Conservation (phyloP, 1,140 invertebrate species). For the Temnothorax longispinosus region DNA sequence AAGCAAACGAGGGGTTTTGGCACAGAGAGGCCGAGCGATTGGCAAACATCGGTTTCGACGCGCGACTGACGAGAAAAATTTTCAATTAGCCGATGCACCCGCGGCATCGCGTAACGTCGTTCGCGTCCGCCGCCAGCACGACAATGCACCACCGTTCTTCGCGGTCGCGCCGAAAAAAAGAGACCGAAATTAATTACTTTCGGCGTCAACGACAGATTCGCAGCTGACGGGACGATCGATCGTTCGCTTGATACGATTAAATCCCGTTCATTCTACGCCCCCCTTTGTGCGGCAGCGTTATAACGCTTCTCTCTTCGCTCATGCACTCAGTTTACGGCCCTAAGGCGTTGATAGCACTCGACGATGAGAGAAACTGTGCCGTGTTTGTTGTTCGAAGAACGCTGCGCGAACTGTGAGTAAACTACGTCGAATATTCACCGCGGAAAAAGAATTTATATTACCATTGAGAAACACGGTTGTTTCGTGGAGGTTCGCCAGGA, state of each 20-base stretch:
- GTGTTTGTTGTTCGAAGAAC: conserved; percentile 27
- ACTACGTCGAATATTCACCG: conserved; percentile 30
- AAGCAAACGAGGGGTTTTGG: conserved; percentile 77
- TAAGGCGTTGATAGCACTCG: conserved; percentile 44
- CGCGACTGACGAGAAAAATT: conserved; percentile 77
- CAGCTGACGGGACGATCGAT: conserved; percentile 64
- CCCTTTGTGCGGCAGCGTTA: background rate
- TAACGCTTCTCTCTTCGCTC: background rate
- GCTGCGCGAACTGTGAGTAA: background rate
- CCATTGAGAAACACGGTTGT: conserved; percentile 17
- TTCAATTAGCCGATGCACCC: conserved; percentile 78
- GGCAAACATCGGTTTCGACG: conserved; percentile 77
- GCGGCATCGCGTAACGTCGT: conserved; percentile 39
- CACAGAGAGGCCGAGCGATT: conserved; percentile 68
- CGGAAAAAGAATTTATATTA: conserved; percentile 61
- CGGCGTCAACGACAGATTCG: conserved; percentile 65
- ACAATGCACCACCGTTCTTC: conserved; percentile 59
- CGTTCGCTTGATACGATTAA: conserved; percentile 68
- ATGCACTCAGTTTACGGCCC: background rate
- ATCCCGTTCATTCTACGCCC: conserved; percentile 23
- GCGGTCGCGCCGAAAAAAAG: conserved; percentile 56
- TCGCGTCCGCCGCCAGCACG: conserved; percentile 17
- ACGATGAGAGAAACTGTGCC: conserved; percentile 41
- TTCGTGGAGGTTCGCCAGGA: background rate
- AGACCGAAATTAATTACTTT: conserved; percentile 73